Conservation (phyloP, 2,888 invertebrate species). For the Disparrhopalites patrizii region DNA sequence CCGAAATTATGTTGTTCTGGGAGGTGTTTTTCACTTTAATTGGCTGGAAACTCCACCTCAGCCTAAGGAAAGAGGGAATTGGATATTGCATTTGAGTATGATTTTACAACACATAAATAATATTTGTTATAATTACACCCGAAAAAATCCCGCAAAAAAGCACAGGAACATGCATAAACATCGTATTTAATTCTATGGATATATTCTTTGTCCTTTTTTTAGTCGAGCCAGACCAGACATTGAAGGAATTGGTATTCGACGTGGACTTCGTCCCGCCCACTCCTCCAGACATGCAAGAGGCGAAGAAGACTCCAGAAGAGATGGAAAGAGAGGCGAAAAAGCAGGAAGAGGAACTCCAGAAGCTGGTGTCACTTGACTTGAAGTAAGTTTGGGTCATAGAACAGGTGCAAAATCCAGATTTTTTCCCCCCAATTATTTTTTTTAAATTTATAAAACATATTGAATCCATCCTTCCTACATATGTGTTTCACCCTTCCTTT, state of each 20-base stretch:
- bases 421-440: too few species aligned
- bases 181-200: too few species aligned
- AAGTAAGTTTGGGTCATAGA: too few species aligned
- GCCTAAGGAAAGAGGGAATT: slow-evolving; percentile 52
- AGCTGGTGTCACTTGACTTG: slow-evolving; percentile 41
- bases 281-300: slow-evolving; percentile 38
- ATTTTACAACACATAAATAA: neutral
- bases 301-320: slow-evolving; percentile 47
- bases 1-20: slow-evolving; percentile 68
- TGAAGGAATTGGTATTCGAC: slow-evolving; percentile 44
- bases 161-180: too few species aligned
- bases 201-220: too few species aligned
- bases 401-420: too few species aligned
- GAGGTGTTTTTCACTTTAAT: slow-evolving; percentile 71
- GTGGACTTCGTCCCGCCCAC: slow-evolving; percentile 48
- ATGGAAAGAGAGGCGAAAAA: slow-evolving; percentile 47
- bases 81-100: slow-evolving; percentile 42
- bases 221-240: slow-evolving; percentile 34
- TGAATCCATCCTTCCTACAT: neutral
- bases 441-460: slow-evolving; percentile 1
- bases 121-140: too few species aligned
- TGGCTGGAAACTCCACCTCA: slow-evolving; percentile 74
- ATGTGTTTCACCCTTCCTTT: neutral
- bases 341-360: slow-evolving; percentile 46
- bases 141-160: too few species aligned